phyloP scores from a whole-genome alignment of 2,113 vertebrate species.

The Morone chrysops region DNA sequence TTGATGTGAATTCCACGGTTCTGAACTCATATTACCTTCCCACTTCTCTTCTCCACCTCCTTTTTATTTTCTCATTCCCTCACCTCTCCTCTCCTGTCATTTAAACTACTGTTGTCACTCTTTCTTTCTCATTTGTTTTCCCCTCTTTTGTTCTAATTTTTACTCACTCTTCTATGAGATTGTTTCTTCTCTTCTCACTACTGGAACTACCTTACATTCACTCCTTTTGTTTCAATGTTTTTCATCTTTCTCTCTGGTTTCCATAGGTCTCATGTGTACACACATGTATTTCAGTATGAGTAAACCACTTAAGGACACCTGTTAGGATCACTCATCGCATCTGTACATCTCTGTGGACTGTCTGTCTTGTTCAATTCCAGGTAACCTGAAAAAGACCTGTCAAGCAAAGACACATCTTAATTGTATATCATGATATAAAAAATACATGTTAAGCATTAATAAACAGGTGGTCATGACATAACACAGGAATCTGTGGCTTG shows the following conservation, averaged over 20 bases:
- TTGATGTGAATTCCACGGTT: conserved; percentile 73
- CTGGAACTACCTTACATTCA: conserved; percentile 16
- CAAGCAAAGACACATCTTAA: conserved; percentile 24
- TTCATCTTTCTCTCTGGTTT: conserved; percentile 6
- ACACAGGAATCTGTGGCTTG: conserved; percentile 5
- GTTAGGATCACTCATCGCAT: conserved; percentile 16
- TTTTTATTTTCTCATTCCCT: conserved; percentile 32
- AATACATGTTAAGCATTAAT: conserved; percentile 2
- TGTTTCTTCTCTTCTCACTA: neutral
- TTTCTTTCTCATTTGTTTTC: conserved; percentile 7
- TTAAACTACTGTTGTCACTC: conserved; percentile 19
- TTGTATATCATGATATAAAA: neutral
- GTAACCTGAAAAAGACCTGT: conserved; percentile 40
- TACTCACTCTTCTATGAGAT: conserved; percentile 39
- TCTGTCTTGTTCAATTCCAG: conserved; percentile 34
- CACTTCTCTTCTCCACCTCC: conserved; percentile 39
- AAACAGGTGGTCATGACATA: conserved; percentile 43
- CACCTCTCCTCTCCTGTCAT: conserved; percentile 38
- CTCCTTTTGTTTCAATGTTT: conserved; percentile 53
- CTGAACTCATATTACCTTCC: conserved; percentile 56
- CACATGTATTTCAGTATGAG: conserved; percentile 2
- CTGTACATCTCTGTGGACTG: conserved; percentile 22
- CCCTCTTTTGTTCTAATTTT: conserved; percentile 32
- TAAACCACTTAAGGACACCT: conserved; percentile 32
- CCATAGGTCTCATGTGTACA: neutral